These are phyloP conservation scores for Sprattus sprattus DNA, from an alignment of 2,113 vertebrate species.

Conservation along the genomic window DNA sequence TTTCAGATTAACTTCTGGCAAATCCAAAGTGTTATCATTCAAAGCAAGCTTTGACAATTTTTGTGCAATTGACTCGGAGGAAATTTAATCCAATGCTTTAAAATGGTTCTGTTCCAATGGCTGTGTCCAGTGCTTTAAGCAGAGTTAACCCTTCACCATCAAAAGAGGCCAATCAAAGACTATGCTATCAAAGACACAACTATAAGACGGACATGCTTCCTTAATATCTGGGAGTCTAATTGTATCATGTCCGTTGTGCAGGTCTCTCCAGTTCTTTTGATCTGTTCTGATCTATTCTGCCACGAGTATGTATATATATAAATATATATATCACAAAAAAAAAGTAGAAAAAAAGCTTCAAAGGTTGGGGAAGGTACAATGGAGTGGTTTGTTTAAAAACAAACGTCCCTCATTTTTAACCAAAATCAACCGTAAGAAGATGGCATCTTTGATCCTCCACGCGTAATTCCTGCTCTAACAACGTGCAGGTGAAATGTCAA, in stretches of 20 bases:
- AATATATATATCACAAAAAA: background rate
- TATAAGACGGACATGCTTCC: conserved; percentile 6
- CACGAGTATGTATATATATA: background rate
- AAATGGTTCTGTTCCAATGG: background rate
- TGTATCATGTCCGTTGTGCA: conserved; percentile 7
- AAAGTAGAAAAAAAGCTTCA: background rate
- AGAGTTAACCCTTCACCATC: background rate
- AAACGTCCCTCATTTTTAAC: background rate
- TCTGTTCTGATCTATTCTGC: conserved; percentile 5
- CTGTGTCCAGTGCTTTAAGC: background rate
- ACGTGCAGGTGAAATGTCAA: background rate
- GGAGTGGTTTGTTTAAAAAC: background rate
- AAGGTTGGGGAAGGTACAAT: background rate
- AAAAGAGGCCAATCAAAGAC: background rate
- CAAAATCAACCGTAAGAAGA: conserved; percentile 13
- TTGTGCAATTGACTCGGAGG: background rate
- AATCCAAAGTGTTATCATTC: background rate
- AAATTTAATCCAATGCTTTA: background rate
- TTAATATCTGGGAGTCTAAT: background rate
- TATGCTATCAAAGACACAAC: conserved; percentile 7
- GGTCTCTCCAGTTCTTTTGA: background rate
- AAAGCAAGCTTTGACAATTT: background rate
- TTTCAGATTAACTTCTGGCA: background rate
- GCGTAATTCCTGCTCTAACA: background rate
- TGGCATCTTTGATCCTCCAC: background rate